Evolutionary conservation across 2,797 vertebrate species (phyloP), one percentile per base, ranked within the genome.

Genomic region (Halcyon chelicuti): DNA sequence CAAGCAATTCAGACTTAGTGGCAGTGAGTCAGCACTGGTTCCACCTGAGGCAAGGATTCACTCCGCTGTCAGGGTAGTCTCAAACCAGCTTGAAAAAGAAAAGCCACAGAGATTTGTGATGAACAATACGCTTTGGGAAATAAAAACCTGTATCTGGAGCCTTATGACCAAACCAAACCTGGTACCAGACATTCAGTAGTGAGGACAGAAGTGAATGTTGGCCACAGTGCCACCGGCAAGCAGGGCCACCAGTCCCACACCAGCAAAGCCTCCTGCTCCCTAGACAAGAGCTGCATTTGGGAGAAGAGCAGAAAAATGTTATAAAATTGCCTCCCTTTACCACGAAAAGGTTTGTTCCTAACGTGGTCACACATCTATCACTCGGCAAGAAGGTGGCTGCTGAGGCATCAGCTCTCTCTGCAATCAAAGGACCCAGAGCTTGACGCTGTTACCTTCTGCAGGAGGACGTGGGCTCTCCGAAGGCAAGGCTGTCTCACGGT

Each of bases 351-450:
- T 73, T 75, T 35, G 21, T 68, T n/a, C 46, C 57, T 23, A 0
- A 28, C 0, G 12, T 4, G 19, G 12, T 28, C 52, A 29, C 21
- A 1, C 29, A 37, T 16, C 5, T 5, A 14, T 17, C 61, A 3
- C 57, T 52, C 2, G 0, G 28, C 60, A 33, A 57, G 46, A 17
- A 25, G 28, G 75, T 16, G 10, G 29, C 29, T 40, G n/a, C 62
- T 1, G 26, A 63, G 55, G 35, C 62, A 33, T 13, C 21, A 5
- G 3, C 29, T 52, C 26, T 23, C 37, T 33, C 4, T 15, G 28
- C 5, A 20, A n/a, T 54, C 35, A 26, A 18, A 46, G 31, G 46
- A 7, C 21, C 26, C 70, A 20, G 20, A 29, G 10, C 63, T 46
- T 29, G 63, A 58, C 5, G 2, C 33, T 12, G 2, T 29, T 44